Evolutionary conservation across 2,888 invertebrate genomes (phyloP), one percentile per base, ranked within the genome.

Genomic region (Cordilura impudica): DNA sequence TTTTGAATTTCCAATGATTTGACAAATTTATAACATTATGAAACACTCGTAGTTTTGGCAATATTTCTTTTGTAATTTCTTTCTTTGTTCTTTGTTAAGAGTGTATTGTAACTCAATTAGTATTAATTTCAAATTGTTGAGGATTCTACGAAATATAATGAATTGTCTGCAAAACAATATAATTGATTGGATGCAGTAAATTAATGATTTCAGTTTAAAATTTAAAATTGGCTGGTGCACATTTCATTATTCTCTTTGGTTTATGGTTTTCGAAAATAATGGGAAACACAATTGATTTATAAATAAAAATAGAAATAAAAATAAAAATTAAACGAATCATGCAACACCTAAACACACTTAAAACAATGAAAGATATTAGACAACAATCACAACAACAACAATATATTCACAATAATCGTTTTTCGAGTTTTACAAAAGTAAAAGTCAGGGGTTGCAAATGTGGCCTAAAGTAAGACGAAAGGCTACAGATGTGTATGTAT

Each of bases 161-260:
- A 54, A 53, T 45, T 56, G 51, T 2, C 35, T 45, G 49, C 65
- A 60, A 69, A 58, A 65, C 26, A 71, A 35, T 45, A 51, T 45
- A 79, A 79, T 79, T 71, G 75, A 78, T 79, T 79, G 71, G 79
- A 47, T 49, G 67, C 75, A 63, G 67, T 79, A 75, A 79, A 79
- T 79, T 79, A 75, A 79, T 79, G 75, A 79, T 71, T 5, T 43
- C 54, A 72, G 60, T 74, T 76, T 65, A 19, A 16, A 47, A 47
- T 18, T 53, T 54, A 47, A 61, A 69, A 75, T 63, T 69, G 47
- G 29, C 47, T 12, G n/a, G 7, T n/a, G 14, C 49, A 43, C 51
- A 63, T 73, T 73, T 58, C 35, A 39, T 39, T 69, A 3, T 53
- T 53, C 12, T 45, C 12, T 3, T 61, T 54, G 49, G 61, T 75